Evolutionary conservation across 2,797 vertebrate species (phyloP).

Genomic region (Hyperoplus immaculatus): DNA sequence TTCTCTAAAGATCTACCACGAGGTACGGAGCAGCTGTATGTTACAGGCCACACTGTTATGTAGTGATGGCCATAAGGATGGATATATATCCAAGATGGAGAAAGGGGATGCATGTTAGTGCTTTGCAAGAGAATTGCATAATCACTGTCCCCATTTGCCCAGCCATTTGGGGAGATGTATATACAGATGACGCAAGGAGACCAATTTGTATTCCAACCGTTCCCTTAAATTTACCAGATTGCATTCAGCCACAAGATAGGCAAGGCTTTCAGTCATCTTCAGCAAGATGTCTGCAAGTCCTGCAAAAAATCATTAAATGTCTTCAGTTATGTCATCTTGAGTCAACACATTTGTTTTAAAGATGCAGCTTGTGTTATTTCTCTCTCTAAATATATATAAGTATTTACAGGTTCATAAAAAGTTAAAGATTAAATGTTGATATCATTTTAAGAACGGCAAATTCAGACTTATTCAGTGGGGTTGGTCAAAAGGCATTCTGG

Average conservation of each 20-base stretch:
- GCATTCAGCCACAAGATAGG: background rate
- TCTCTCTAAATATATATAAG: too few relatives aligned
- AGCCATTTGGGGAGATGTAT: background rate
- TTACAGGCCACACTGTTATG: background rate
- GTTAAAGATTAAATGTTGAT: too few relatives aligned
- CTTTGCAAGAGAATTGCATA: background rate
- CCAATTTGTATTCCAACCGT: background rate
- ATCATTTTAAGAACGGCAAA: too few relatives aligned
- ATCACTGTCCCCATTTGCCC: too few relatives aligned
- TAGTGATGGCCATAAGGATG: background rate
- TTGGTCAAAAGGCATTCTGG: too few relatives aligned
- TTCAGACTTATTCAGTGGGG: too few relatives aligned
- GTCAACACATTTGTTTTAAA: too few relatives aligned
- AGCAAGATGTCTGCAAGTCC: background rate
- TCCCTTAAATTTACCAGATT: background rate
- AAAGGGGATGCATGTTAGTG: background rate
- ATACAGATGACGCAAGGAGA: background rate
- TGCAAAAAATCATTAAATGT: background rate
- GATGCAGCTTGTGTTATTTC: too few relatives aligned
- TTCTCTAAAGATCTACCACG: constrained; percentile 96
- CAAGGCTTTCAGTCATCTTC: background rate
- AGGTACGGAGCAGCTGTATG: constrained; percentile 84
- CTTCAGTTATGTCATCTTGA: too few relatives aligned
- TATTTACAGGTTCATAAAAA: too few relatives aligned
- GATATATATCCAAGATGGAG: background rate